Evolutionary conservation across 2,797 vertebrate species (phyloP), one percentile per base, ranked within the genome.

Genomic region (Octomys mimax): DNA sequence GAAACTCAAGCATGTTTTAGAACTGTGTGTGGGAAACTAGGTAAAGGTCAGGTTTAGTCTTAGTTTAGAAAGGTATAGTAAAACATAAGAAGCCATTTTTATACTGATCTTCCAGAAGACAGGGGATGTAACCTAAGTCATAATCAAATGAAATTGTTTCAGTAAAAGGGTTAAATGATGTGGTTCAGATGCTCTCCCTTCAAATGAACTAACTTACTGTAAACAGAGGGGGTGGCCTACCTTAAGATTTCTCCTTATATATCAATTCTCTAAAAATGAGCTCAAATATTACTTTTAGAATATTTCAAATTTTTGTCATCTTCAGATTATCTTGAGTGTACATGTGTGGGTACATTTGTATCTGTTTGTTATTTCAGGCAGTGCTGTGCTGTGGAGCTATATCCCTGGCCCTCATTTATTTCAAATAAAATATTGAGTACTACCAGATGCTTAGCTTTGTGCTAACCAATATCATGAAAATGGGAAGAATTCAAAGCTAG

Each of bases 201-300:
- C 79, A 91, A 93, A 89, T 73, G 82, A 90, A 64, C 61, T 33
- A 90, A 82, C n/a, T 92, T 81, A 79, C 62, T 85, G 24, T n/a
- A 92, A 91, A 94, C 70, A 85, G 24, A 22, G 92, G 71, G 54
- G 33, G 62, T 36, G 66, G 54, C 57, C 19, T 73, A 95, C 22
- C 54, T 83, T 88, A 77, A 77, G n/a, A 81, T 18, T 82, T 33
- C 61, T 81, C 84, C 61, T 81, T 84, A 66, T 31, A 49, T 54
- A 94, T 85, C n/a, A 54, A 24, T 82, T 92, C 95, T 95, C 61
- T 84, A 31, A 62, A 92, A 92, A 71, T 94, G 46, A 92, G 42
- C 52, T 75, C 68, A 90, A 80, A 61, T 8, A 68, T 61, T 33
- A 84, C 84, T 2, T 83, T 46, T 87, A 57, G 14, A 61, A 24